Evolutionary conservation across 2,888 invertebrate genomes (phyloP).

Genomic region (Mycogona germanica): DNA sequence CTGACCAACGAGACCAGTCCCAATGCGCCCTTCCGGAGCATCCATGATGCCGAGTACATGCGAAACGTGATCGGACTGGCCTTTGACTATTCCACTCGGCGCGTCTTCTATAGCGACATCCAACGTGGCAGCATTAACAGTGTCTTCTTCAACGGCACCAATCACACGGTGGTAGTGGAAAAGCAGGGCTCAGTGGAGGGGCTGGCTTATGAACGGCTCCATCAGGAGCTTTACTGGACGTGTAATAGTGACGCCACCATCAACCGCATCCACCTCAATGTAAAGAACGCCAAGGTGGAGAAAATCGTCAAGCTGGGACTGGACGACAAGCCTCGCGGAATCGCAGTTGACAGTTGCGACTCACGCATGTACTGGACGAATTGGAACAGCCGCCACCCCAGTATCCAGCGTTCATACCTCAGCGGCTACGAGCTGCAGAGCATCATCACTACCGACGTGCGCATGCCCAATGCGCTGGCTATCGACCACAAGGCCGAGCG

Average conservation of each 20-base stretch:
- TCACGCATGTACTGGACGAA: slow-evolving; percentile 74
- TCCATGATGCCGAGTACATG: slow-evolving; percentile 57
- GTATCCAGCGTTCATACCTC: slow-evolving; percentile 61
- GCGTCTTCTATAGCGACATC: slow-evolving; percentile 79
- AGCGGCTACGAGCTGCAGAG: slow-evolving; percentile 53
- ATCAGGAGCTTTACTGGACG: slow-evolving; percentile 70
- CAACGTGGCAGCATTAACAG: slow-evolving; percentile 71
- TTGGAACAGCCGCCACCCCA: slow-evolving; percentile 69
- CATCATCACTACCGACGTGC: slow-evolving; percentile 62
- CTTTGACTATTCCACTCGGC: slow-evolving; percentile 54
- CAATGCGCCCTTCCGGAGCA: slow-evolving; percentile 63
- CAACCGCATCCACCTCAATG: slow-evolving; percentile 42
- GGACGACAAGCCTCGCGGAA: slow-evolving; percentile 69
- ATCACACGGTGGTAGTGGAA: slow-evolving; percentile 53
- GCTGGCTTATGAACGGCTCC: slow-evolving; percentile 56
- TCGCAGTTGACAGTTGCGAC: slow-evolving; percentile 71
- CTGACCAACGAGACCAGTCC: slow-evolving; percentile 54
- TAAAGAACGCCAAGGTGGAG: slow-evolving; percentile 31
- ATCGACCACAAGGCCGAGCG: slow-evolving; percentile 60
- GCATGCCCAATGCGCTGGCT: slow-evolving; percentile 74
- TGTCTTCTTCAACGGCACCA: slow-evolving; percentile 65
- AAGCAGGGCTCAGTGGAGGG: slow-evolving; percentile 79
- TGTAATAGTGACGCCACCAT: slow-evolving; percentile 66
- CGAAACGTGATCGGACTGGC: slow-evolving; percentile 76
- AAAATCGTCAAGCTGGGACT: slow-evolving; percentile 49